phyloP scores from a whole-genome alignment of 2,888 invertebrate species.

The Pollenia angustigena region DNA sequence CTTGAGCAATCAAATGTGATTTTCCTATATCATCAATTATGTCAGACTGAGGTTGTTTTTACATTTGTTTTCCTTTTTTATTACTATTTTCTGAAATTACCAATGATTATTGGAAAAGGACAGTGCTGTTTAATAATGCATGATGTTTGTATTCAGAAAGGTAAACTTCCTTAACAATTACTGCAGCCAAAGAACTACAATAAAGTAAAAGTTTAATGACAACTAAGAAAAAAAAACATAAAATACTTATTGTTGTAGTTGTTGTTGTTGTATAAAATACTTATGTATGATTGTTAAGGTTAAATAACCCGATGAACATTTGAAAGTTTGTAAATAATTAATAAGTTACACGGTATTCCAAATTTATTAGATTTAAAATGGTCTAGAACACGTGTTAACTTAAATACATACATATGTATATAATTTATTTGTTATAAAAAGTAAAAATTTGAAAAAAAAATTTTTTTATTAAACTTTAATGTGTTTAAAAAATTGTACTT shows the following conservation, averaged over 20 bases:
- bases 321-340: not conserved
- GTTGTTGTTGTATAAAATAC: no score
- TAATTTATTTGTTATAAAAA: no score
- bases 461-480: no score
- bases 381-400: no score
- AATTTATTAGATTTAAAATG: no score
- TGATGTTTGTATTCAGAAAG: conserved; percentile 61
- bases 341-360: no score
- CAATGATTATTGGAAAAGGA: conserved; percentile 61
- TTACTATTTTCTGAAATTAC: conserved; percentile 41
- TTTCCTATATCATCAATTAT: conserved; percentile 66
- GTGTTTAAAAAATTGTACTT: no score
- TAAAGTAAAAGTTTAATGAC: conserved; percentile 20
- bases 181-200: conserved; percentile 33
- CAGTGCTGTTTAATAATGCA: conserved; percentile 58
- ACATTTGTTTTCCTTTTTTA: conserved; percentile 37
- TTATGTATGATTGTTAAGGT: conserved; percentile 20
- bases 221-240: conserved; percentile 10
- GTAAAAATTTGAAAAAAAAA: no score
- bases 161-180: conserved; percentile 68
- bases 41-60: conserved; percentile 38
- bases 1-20: conserved; percentile 56
- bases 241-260: no score
- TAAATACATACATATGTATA: no score
- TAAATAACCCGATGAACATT: conserved; percentile 31